Conservation (phyloP, 2,113 vertebrate genomes). For the Camelus bactrianus region DNA sequence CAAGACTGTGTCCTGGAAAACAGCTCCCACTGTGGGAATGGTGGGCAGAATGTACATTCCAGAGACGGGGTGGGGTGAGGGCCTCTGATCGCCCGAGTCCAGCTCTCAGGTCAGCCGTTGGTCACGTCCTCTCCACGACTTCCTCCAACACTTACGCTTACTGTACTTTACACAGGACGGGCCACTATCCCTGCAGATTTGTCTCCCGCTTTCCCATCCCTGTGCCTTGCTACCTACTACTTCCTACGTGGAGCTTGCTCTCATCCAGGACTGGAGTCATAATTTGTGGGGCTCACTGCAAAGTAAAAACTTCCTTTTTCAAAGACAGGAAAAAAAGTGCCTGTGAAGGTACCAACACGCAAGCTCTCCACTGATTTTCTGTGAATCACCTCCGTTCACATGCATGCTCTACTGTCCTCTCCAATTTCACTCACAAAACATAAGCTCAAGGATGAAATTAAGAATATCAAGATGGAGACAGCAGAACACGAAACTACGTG, state of each 20-base stretch:
- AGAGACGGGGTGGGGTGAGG: not conserved
- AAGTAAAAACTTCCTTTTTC: constrained; percentile 4
- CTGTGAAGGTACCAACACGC: not conserved
- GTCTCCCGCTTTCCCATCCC: not conserved
- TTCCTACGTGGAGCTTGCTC: not conserved
- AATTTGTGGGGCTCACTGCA: not conserved
- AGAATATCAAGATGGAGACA: not conserved
- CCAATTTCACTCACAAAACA: not conserved
- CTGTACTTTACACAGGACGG: not conserved
- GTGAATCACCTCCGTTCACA: not conserved
- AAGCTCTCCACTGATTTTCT: not conserved
- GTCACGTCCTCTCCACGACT: not conserved
- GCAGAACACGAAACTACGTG: not conserved
- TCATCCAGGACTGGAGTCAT: not conserved
- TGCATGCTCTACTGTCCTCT: no score
- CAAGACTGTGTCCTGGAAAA: not conserved
- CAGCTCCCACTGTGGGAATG: not conserved
- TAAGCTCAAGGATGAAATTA: not conserved
- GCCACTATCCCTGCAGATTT: not conserved
- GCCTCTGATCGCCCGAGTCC: not conserved
- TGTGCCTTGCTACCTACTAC: not conserved
- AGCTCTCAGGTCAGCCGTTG: not conserved
- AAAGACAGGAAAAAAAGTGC: not conserved
- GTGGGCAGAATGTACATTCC: not conserved
- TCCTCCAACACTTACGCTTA: not conserved